phyloP scores from a whole-genome alignment of 2,888 invertebrate genomes.

The Minunthozetes semirufus region DNA sequence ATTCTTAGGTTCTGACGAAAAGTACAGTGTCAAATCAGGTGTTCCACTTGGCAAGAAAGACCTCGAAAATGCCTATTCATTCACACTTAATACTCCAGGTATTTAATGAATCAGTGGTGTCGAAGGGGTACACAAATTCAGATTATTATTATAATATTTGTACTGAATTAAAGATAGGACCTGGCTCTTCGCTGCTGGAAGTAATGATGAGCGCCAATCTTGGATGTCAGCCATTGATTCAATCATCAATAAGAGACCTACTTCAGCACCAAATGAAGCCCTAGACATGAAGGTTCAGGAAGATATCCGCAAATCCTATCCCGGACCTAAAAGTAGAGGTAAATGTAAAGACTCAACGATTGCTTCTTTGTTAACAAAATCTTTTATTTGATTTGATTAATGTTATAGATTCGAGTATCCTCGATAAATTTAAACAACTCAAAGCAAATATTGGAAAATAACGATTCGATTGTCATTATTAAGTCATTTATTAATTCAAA shows the following conservation, averaged over 20 bases:
- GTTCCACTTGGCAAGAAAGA: slow-evolving; percentile 57
- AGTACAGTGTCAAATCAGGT: slow-evolving; percentile 65
- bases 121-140: neutral
- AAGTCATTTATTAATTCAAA: too few relatives aligned
- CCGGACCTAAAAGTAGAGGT: neutral
- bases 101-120: neutral
- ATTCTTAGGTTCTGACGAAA: slow-evolving; percentile 70
- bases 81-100: slow-evolving; percentile 70
- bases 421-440: neutral
- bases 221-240: slow-evolving; percentile 72
- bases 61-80: slow-evolving; percentile 69
- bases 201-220: slow-evolving; percentile 66
- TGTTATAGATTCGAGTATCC: neutral
- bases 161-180: slow-evolving; percentile 52
- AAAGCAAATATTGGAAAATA: neutral
- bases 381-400: neutral
- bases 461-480: neutral
- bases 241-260: slow-evolving; percentile 56
- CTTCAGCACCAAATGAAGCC: slow-evolving; percentile 35
- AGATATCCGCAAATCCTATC: slow-evolving; percentile 20
- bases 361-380: too few relatives aligned
- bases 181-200: slow-evolving; percentile 67
- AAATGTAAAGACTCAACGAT: too few relatives aligned
- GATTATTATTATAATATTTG: neutral
- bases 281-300: slow-evolving; percentile 11